Evolutionary conservation across 2,113 vertebrate genomes (phyloP).

Genomic region (Mormyrus iriodes): DNA sequence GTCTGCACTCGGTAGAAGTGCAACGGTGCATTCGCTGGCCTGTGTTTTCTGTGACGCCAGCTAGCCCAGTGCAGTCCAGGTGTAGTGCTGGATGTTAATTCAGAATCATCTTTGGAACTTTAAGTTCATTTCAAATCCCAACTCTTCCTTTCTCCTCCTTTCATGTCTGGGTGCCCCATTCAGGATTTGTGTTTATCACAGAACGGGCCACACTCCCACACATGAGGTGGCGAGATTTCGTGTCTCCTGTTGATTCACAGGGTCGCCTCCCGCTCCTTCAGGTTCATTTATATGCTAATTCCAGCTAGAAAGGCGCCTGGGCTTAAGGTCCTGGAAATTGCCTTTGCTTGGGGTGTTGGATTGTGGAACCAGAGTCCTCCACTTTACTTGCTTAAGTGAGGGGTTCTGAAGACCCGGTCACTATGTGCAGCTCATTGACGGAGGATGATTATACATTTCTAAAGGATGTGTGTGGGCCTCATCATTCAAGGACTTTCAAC

Average conservation of each 20-base stretch:
- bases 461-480: neutral
- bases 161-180: neutral
- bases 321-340: slow-evolving; percentile 49
- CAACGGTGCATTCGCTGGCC: neutral
- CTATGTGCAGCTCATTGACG: neutral
- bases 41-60: neutral
- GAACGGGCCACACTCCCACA: neutral
- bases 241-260: neutral
- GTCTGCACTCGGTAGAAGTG: neutral
- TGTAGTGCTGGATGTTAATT: neutral
- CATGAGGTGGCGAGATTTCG: neutral
- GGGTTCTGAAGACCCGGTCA: neutral
- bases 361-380: neutral
- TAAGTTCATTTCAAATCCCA: too few relatives aligned
- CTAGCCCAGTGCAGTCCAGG: neutral
- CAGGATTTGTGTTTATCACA: neutral
- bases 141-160: neutral
- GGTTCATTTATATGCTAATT: slow-evolving; percentile 44
- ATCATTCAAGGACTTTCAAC: neutral
- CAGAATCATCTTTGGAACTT: too few relatives aligned
- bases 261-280: neutral
- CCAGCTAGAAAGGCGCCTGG: slow-evolving; percentile 17
- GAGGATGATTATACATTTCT: neutral
- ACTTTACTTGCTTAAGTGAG: neutral
- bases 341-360: slow-evolving; percentile 51